Conservation (phyloP, 2,888 invertebrate species). For the Bruchidius siliquastri region DNA sequence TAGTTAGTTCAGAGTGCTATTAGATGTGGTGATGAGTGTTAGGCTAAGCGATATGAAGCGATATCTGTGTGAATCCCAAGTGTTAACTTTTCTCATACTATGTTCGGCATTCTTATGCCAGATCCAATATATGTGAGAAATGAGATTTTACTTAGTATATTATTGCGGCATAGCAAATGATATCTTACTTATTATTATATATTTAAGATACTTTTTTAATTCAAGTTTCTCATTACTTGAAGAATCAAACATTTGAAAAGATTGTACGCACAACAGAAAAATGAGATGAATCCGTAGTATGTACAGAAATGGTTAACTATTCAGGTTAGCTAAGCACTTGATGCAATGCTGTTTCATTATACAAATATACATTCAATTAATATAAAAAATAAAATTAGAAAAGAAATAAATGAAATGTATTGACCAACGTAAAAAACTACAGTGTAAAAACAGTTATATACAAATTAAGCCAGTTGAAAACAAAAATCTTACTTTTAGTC, state of each 20-base stretch:
- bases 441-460: neutral
- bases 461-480: neutral
- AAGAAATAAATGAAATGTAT: neutral
- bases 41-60: neutral
- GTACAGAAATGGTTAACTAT: no score
- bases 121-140: no score
- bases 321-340: no score
- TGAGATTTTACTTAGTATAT: no score
- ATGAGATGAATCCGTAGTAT: no score
- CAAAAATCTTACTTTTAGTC: neutral
- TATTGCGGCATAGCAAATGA: no score
- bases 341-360: no score
- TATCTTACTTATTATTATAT: no score
- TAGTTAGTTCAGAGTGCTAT: neutral
- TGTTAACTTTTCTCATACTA: neutral
- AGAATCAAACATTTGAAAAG: no score
- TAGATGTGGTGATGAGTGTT: neutral
- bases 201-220: no score
- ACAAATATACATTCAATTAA: neutral
- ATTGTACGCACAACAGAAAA: no score
- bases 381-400: neutral
- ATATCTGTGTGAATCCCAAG: slow-evolving; percentile 1
- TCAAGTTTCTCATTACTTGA: no score
- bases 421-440: neutral
- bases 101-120: neutral